Base-by-base conservation (phyloP, 2,888 invertebrate genomes). In the Tinea trinotella region DNA sequence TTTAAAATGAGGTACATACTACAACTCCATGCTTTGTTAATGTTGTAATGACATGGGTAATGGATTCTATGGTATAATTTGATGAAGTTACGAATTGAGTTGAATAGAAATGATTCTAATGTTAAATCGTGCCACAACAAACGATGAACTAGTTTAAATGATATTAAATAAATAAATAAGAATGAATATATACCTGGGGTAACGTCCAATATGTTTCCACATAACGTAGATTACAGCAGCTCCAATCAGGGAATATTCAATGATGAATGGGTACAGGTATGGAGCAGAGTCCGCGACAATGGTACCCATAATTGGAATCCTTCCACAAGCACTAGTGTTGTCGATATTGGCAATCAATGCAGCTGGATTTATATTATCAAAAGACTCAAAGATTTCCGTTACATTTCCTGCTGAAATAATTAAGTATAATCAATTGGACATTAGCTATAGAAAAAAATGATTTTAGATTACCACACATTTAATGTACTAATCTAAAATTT, bases 181-280 rank as follows among this genome's bases (percentile, higher is more conserved):
- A 22, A 4, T 35, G 35, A 40, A 7, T 15, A n/a, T 15, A 82
- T 81, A 92, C 89, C 93, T 92, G 53, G 96, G 93, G 80, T 94
- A 92, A 70, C 94, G 91, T 56, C 96, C 96, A 74, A 96, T 96
- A 71, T 95, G 95, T 71, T 94, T 93, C 97, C 97, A 98, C 95
- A 97, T 97, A 54, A 97, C 94, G 74, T 96, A 97, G 66, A 97
- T 92, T 36, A 98, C 97, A 53, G 97, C 96, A 52, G 97, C 96
- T 15, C 97, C 97, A 67, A 98, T 96, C 60, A 98, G 86, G 58
- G 97, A 96, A 82, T 98, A 98, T 74, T 98, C 96, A 66, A 98
- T 95, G 67, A 97, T 96, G 79, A 97, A 97, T 0, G 98, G 98
- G 81, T 95, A 98, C 53, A 98, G 88, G 76, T 96, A 98, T 0